Evolutionary conservation across 1,140 invertebrate species (phyloP).

Genomic region (Ctenoplectra terminalis): DNA sequence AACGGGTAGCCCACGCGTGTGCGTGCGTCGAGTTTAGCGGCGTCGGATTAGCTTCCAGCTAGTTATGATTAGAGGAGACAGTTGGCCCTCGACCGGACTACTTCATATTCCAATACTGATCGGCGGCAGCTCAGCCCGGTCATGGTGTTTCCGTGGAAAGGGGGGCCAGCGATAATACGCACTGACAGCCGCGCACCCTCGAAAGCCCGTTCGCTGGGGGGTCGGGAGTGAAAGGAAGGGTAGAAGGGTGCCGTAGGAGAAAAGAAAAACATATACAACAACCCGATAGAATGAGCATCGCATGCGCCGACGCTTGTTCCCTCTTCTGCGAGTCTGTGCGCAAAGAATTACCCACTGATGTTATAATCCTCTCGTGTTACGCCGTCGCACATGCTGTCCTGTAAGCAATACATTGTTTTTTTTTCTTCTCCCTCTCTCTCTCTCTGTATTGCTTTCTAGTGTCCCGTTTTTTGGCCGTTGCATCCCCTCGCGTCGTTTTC

Average conservation of each 20-base stretch:
- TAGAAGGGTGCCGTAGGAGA: constrained; percentile 54
- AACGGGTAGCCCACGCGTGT: constrained; percentile 4
- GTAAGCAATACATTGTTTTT: constrained; percentile 77
- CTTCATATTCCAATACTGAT: constrained; percentile 66
- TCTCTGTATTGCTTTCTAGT: constrained; percentile 19
- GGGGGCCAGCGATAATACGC: constrained; percentile 79
- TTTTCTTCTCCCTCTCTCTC: constrained; percentile 16
- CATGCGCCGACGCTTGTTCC: constrained; percentile 51
- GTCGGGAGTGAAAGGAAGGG: constrained; percentile 41
- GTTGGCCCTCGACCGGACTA: constrained; percentile 73
- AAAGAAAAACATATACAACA: constrained; percentile 73
- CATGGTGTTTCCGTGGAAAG: constrained; percentile 43
- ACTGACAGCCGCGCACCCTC: constrained; percentile 79
- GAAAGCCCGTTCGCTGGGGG: constrained; percentile 59
- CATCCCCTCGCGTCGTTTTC: constrained; percentile 1
- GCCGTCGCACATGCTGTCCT: constrained; percentile 78
- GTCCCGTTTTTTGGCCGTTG: neutral
- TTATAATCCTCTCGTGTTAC: constrained; percentile 84
- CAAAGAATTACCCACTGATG: constrained; percentile 81
- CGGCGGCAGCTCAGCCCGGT: constrained; percentile 32
- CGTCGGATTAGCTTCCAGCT: constrained; percentile 73
- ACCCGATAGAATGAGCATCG: constrained; percentile 76
- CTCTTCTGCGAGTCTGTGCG: constrained; percentile 25
- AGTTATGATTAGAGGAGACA: constrained; percentile 82
- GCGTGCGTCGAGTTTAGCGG: constrained; percentile 49